These are phyloP conservation scores for Pristionchus exspectatus DNA, from an alignment of 2,888 invertebrate species.

Conservation along the genomic window DNA sequence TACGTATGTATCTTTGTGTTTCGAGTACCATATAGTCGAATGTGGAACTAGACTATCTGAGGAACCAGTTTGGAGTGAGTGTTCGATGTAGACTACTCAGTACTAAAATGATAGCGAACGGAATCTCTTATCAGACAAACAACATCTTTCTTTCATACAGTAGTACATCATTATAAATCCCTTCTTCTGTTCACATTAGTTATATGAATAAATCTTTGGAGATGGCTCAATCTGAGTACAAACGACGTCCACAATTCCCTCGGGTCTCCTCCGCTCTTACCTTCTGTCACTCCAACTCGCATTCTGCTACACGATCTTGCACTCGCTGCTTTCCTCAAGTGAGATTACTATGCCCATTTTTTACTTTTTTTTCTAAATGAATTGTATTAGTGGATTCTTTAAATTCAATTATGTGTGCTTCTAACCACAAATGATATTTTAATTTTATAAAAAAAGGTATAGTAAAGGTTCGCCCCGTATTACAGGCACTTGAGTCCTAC, in stretches of 20 bases:
- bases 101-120: constrained; percentile 14
- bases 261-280: constrained; percentile 14
- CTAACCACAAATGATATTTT: too few relatives aligned
- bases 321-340: constrained; percentile 48
- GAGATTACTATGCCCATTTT: background rate
- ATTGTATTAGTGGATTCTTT: too few relatives aligned
- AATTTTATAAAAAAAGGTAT: too few relatives aligned
- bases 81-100: background rate
- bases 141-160: background rate
- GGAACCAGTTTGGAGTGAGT: constrained; percentile 11
- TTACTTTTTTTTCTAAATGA: background rate
- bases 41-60: background rate
- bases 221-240: constrained; percentile 45
- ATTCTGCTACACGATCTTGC: constrained; percentile 31
- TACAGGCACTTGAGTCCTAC: too few relatives aligned
- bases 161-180: background rate
- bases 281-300: constrained; percentile 33
- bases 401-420: too few relatives aligned
- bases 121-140: constrained; percentile 25
- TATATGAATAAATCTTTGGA: background rate
- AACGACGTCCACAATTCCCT: constrained; percentile 15
- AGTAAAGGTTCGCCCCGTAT: too few relatives aligned
- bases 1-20: background rate
- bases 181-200: background rate
- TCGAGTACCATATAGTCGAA: background rate